Evolutionary conservation across 2,113 vertebrate species (phyloP), one percentile per base, ranked within the genome.

Genomic region (Plestiodon gilberti): DNA sequence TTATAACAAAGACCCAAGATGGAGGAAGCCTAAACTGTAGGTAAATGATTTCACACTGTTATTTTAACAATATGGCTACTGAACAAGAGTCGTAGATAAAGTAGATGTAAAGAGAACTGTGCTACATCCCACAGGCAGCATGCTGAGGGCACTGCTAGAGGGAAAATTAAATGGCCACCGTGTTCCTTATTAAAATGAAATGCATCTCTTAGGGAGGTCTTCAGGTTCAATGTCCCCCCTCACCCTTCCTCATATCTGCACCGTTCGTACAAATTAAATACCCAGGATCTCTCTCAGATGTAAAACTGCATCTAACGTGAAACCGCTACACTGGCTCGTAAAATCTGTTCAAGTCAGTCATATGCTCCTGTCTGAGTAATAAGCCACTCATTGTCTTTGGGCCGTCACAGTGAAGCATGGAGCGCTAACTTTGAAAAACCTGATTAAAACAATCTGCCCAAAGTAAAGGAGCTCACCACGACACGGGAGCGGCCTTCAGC

Each of bases 391-490:
- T 93, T 95, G 93, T 95, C 95, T 94, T 89, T 92, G 94, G 93
- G 87, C 93, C 87, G 91, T 89, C 91, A 91, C 94, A 95, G 93
- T 93, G 93, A 94, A 95, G 95, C 95, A 94, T 93, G 93, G 91
- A 94, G 92, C 87, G 88, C 92, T 88, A 89, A 91, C 93, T 94
- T 95, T 94, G 95, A 95, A 81, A 57, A 94, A 94, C 94, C 95
- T 95, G 95, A 95, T 95, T 95, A 95, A 95, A 95, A 95, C 93
- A 95, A 95, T 93, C 95, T 94, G 95, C 94, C 90, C 94, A 94
- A 94, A 94, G 93, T 95, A 94, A 94, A 90, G 90, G 87, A 82
- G 92, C 89, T 93, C 93, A 93, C 93, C 93, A 90, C 90, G 93
- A 89, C 87, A 83, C 85, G 91, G 93, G 90, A 85, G 87, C 85